Evolutionary conservation across 2,113 vertebrate genomes (phyloP), one percentile per base, ranked within the genome.

Genomic region (Oriolus oriolus): DNA sequence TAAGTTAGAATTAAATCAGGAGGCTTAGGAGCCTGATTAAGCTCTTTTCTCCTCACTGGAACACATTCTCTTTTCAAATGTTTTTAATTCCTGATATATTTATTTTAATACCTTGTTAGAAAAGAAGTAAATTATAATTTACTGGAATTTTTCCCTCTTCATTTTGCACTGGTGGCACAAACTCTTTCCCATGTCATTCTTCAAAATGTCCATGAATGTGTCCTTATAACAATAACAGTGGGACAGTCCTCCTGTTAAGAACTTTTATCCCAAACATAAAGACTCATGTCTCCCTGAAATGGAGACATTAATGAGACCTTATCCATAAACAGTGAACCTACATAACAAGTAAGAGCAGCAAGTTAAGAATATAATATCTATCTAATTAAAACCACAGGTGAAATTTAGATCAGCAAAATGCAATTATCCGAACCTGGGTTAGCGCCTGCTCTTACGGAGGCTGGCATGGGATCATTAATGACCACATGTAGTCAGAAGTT

Each of bases 371-470:
- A 89, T 78, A 7, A 24, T 26, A 31, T 31, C n/a, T 26, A 31
- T 31, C n/a, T 87, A 94, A 80, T 80, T 94, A 89, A 95, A 93
- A 89, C 66, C 39, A 37, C 44, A 44, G 81, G 56, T 78, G 54
- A 87, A 87, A 89, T 84, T 45, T 70, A 86, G 44, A 63, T 66
- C 28, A 82, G 78, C n/a, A 90, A 87, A 94, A 90, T 37, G 18
- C 68, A 94, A 95, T 96, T 74, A 86, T 86, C 70, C 20, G 15
- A 77, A 63, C 77, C 35, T 66, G 80, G 23, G 49, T 83, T 79
- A 56, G 53, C 15, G 85, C 42, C 35, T 33, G n/a, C 28, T 84
- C 77, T 76, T 87, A 35, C 13, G 81, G 83, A 83, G 35, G 31
- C 45, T 71, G 45, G 49, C 16, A 15, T 41, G 70, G 57, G 64